Evolutionary conservation across 1,140 invertebrate species (phyloP).

Genomic region (Bacillus rossius): DNA sequence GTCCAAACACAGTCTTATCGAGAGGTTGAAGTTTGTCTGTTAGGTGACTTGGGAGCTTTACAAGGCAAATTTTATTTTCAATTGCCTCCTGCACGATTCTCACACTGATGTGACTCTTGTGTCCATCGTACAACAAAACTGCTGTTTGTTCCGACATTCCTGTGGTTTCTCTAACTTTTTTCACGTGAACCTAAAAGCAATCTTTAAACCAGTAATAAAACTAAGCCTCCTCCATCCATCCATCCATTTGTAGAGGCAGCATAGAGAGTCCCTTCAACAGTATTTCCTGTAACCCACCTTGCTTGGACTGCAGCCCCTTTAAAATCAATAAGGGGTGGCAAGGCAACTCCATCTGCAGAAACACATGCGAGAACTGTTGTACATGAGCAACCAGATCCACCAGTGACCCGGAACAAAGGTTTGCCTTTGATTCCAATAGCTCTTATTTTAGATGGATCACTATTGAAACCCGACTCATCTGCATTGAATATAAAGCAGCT

Average conservation of each 20-base stretch:
- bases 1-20: constrained; percentile 29
- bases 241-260: constrained; percentile 31
- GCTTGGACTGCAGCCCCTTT: constrained; percentile 31
- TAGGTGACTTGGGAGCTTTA: constrained; percentile 32
- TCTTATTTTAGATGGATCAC: constrained; percentile 15
- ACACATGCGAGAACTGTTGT: constrained; percentile 32
- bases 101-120: constrained; percentile 29
- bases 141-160: constrained; percentile 13
- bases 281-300: constrained; percentile 27
- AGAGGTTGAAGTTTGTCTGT: constrained; percentile 30
- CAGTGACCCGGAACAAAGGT: constrained; percentile 23
- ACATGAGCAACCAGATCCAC: constrained; percentile 27
- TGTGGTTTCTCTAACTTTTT: background rate
- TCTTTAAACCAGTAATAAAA: constrained; percentile 31
- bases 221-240: constrained; percentile 31
- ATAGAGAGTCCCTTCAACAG: constrained; percentile 31
- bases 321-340: constrained; percentile 34
- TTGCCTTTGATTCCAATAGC: constrained; percentile 28
- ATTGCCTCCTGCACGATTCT: constrained; percentile 23
- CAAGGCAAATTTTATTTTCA: constrained; percentile 24
- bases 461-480: constrained; percentile 12
- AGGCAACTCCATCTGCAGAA: constrained; percentile 25
- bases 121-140: constrained; percentile 27
- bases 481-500: constrained; percentile 8
- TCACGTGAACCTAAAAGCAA: constrained; percentile 1